Evolutionary conservation across 2,797 vertebrate species (phyloP).

Genomic region (Oceanodroma leucorhoa): DNA sequence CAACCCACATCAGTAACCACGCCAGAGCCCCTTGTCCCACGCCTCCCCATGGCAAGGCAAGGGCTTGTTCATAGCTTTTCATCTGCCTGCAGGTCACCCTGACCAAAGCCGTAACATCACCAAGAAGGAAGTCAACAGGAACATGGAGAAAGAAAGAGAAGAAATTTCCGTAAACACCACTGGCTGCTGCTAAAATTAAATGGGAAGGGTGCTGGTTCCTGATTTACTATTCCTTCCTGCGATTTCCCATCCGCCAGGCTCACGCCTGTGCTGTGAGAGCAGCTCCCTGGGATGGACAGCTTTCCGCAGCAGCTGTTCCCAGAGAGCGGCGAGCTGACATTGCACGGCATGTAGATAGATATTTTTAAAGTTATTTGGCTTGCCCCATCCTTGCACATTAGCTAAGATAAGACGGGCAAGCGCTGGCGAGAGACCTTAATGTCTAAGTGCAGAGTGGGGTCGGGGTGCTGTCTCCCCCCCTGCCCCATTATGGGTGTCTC

Average conservation of each 20-base stretch:
- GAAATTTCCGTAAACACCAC: neutral
- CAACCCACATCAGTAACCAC: neutral
- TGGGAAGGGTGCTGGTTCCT: neutral
- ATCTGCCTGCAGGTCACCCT: neutral
- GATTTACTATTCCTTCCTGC: conserved; percentile 11
- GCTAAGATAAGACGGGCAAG: accelerated
- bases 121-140: conserved; percentile 15
- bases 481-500: neutral
- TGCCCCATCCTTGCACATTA: neutral
- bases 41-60: neutral
- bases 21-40: neutral
- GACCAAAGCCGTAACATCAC: neutral
- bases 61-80: neutral
- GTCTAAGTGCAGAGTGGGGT: accelerated
- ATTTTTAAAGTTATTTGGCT: neutral
- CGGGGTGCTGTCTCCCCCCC: neutral
- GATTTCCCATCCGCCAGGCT: neutral
- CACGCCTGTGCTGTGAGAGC: neutral
- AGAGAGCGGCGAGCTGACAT: neutral
- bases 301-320: neutral
- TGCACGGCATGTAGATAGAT: neutral
- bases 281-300: neutral
- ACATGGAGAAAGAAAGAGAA: neutral
- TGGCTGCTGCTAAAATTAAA: conserved; percentile 48
- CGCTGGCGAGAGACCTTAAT: accelerated